Base-by-base conservation (phyloP, 2,888 invertebrate genomes). In the Meloe dianella region DNA sequence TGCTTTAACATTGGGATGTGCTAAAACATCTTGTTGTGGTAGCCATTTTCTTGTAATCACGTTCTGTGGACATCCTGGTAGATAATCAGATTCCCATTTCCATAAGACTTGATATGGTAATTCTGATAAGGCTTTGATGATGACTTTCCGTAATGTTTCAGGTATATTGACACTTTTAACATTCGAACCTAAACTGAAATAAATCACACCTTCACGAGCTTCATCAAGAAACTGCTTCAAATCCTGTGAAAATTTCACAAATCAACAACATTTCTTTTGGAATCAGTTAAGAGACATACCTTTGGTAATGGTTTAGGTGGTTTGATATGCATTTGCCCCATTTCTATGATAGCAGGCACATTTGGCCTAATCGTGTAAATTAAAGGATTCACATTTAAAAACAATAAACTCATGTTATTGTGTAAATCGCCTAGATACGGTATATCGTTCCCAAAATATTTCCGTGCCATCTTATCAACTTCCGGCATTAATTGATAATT, bases 151-250 rank as follows among this genome's bases (percentile, higher is more conserved):
- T 3, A 72, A 12, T 20, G 56, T 60, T 61, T 61, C 67, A 12
- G 64, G 27, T 0, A 74, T 30, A 59, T 72, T 64, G 0, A 60
- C 65, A 57, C 73, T 72, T 63, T 69, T 66, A 0, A 74, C 70
- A 22, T 78, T 76, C 0, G 83, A 80, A 1, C 84, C 84, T 63
- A 84, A 74, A 66, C 82, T 80, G 63, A 82, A 80, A 63, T 80
- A 78, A 6, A 82, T 69, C 2, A 77, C 79, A 5, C 82, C 82
- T 56, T 81, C 69, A 10, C 65, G 70, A 9, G 79, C 76, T 2
- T 74, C 66, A 65, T 82, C 79, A 63, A 82, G 60, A 66, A 77
- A 75, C 30, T 71, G 24, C 67, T 81, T 63, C 27, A 81, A 66
- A 64, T 81, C 79, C 51, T 51, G 4, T 14, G 12, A 35, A 22